phyloP scores from a whole-genome alignment of 2,888 invertebrate species.

The Ecliptopera silaceata region DNA sequence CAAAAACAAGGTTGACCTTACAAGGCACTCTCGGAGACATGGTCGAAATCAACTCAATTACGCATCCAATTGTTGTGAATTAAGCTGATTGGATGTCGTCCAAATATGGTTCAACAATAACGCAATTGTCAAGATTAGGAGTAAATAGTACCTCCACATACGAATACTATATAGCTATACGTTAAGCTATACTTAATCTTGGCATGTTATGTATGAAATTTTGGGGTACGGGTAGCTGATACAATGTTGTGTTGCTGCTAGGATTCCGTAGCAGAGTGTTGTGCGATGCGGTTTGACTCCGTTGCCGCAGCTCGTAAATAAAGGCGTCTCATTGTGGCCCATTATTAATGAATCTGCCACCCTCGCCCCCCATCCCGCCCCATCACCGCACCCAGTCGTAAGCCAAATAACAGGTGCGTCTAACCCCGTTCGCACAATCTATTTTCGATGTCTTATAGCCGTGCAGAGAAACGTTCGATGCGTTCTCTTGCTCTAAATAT shows the following conservation, averaged over 20 bases:
- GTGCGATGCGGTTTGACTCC: slow-evolving; percentile 66
- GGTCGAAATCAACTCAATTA: slow-evolving; percentile 57
- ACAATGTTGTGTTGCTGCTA: slow-evolving; percentile 38
- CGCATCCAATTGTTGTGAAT: slow-evolving; percentile 54
- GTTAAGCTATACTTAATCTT: neutral
- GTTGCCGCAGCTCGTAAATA: slow-evolving; percentile 78
- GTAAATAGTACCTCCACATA: slow-evolving; percentile 6
- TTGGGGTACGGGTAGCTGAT: slow-evolving; percentile 32
- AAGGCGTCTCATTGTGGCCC: slow-evolving; percentile 80
- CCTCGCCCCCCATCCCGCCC: slow-evolving; percentile 54
- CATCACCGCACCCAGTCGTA: slow-evolving; percentile 65
- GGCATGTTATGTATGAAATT: slow-evolving; percentile 18
- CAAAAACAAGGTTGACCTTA: slow-evolving; percentile 55
- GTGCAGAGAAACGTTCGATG: slow-evolving; percentile 76
- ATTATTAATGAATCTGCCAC: slow-evolving; percentile 80
- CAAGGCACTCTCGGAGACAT: slow-evolving; percentile 45
- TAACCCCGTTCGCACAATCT: slow-evolving; percentile 83
- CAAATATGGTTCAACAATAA: slow-evolving; percentile 45
- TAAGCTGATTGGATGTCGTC: slow-evolving; percentile 56
- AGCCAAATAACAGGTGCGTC: slow-evolving; percentile 82
- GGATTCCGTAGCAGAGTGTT: slow-evolving; percentile 47
- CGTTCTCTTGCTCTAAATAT: slow-evolving; percentile 79
- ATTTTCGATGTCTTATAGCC: slow-evolving; percentile 82
- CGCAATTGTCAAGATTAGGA: slow-evolving; percentile 33
- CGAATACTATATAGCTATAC: neutral